Base-by-base conservation (phyloP, 2,888 invertebrate genomes). In the Caenorhabditis sp. region DNA sequence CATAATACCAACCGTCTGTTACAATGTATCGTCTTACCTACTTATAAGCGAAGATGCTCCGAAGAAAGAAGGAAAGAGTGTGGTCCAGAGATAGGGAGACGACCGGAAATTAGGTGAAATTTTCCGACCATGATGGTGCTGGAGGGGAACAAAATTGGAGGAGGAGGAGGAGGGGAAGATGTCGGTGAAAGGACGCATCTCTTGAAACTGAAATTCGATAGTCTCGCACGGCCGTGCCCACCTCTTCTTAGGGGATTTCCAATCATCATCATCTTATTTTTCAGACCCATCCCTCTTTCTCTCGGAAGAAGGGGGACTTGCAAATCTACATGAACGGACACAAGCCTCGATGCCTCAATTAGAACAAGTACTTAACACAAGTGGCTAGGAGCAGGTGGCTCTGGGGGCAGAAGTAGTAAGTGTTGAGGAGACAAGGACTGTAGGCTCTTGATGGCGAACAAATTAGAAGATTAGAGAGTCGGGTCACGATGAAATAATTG, bases 1-100 rank as follows among this genome's bases (percentile, higher is more conserved):
- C 60, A 71, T 79, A 79, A 79, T 79, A 53, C 79, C 79, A 79
- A 79, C 79, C 79, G 79, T 79, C 79, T 79, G 79, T 71, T 79
- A 71, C 71, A 71, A 79, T 71, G 71, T 79, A 71, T 79, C 71
- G 71, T 71, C 79, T 71, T 79, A 71, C 70, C 71, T 79, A 78
- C 78, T 78, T 70, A 69, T 37, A 37, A 55, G n/a, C 18, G 40
- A 24, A 53, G 28, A 62, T 11, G 26, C 50, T 24, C 24, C n/a
- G n/a, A n/a, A n/a, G n/a, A n/a, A n/a, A n/a, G n/a, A 47, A 24
- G 22, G 28, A 35, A 62, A 58, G 40, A 44, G 61, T 18, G 61
- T 61, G 61, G 44, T 13, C 6, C 44, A 28, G 61, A 47, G 56
- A 37, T 35, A 44, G 32, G 20, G 26, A 44, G 40, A 40, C 62